A percentile compares a stretch with the other conserved stretches of the same genome.
Conservation (phyloP, 2,797 vertebrate species). For the Streptopelia turtur region DNA sequence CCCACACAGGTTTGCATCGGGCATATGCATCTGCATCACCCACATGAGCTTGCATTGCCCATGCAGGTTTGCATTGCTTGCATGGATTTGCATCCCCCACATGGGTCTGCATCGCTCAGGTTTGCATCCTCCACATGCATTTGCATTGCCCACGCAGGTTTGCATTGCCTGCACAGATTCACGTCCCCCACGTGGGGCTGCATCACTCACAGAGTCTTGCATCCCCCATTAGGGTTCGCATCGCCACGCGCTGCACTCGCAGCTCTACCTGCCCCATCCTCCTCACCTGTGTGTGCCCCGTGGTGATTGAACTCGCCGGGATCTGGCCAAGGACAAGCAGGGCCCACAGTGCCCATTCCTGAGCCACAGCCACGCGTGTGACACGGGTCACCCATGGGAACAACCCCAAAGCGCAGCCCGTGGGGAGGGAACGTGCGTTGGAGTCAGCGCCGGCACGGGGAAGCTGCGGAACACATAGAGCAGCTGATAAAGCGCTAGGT, state of each 20-base stretch:
- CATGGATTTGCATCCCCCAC: no score
- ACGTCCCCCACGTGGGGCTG: no score
- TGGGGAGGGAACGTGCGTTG: background rate
- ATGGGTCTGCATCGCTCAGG: no score
- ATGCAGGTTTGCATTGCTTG: no score
- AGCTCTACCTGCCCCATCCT: no score
- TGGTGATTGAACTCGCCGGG: fast-evolving
- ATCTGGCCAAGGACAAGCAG: fast-evolving
- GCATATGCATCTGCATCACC: no score
- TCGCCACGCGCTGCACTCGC: no score
- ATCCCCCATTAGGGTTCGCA: fast-evolving
- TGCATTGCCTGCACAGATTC: background rate
- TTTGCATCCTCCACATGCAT: no score
- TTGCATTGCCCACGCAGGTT: fast-evolving
- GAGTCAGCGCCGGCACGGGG: background rate
- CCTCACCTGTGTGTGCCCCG: fast-evolving
- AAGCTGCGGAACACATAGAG: background rate
- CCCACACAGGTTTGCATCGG: no score
- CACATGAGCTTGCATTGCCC: no score
- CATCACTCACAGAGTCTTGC: background rate
- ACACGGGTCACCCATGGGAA: fast-evolving
- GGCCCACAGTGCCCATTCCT: background rate
- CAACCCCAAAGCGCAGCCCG: background rate
- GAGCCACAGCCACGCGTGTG: background rate
- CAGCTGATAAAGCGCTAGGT: conserved; percentile 55